phyloP scores from a whole-genome alignment of 2,113 vertebrate genomes.

The Silurus glanis region DNA sequence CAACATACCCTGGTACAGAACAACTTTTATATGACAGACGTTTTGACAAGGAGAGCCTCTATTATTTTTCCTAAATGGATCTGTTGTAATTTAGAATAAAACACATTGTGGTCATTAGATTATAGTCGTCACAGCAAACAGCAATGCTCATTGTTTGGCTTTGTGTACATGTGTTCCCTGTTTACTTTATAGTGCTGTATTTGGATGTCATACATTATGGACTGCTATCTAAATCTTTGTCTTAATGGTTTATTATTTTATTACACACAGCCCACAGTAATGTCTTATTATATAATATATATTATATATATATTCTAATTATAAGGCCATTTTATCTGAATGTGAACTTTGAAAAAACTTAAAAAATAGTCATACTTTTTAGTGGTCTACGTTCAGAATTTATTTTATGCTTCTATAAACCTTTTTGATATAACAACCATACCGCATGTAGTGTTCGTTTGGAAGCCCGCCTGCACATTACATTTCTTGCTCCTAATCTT shows the following conservation, averaged over 20 bases:
- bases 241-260: not conserved
- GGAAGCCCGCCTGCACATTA: too few relatives aligned
- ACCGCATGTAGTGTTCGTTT: too few relatives aligned
- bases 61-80: not conserved
- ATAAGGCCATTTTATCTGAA: too few relatives aligned
- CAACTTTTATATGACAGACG: too few relatives aligned
- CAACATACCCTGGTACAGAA: too few relatives aligned
- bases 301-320: too few relatives aligned
- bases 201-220: not conserved
- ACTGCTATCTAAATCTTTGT: not conserved
- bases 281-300: too few relatives aligned
- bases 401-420: not conserved
- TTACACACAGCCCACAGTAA: not conserved
- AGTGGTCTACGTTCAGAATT: not conserved
- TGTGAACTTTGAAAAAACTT: too few relatives aligned
- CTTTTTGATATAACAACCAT: not conserved
- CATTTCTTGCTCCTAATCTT: not conserved
- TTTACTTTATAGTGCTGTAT: not conserved
- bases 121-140: not conserved
- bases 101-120: not conserved
- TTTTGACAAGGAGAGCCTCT: too few relatives aligned
- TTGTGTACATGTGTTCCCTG: not conserved
- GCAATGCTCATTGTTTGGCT: not conserved
- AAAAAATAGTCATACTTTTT: not conserved
- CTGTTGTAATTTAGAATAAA: not conserved